A percentile compares a stretch with the other conserved stretches of the same genome.
Conservation (phyloP, 2,113 vertebrate species). For the Rattus norvegicus region GRCr8 NC_086021.1:85535501-85536000, state of each 20-base stretch:
- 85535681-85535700: background rate
- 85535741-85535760: background rate
- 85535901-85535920: background rate
- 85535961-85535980: background rate
- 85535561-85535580: background rate
- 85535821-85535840: background rate
- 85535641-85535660: background rate
- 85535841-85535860: constrained; percentile 22
- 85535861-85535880: background rate
- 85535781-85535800: background rate
- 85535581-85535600: background rate
- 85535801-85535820: background rate
- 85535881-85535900: background rate
- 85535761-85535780: background rate
- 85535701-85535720: background rate
- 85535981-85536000: background rate
- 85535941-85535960: background rate
- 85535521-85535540: background rate
- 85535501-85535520: background rate
- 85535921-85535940: constrained; percentile 5
- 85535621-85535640: background rate
- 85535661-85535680: background rate
- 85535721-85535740: background rate
- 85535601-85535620: background rate
- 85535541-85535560: background rate